Conservation (phyloP, 1,140 invertebrate genomes). For the Cydia pomonella region DNA sequence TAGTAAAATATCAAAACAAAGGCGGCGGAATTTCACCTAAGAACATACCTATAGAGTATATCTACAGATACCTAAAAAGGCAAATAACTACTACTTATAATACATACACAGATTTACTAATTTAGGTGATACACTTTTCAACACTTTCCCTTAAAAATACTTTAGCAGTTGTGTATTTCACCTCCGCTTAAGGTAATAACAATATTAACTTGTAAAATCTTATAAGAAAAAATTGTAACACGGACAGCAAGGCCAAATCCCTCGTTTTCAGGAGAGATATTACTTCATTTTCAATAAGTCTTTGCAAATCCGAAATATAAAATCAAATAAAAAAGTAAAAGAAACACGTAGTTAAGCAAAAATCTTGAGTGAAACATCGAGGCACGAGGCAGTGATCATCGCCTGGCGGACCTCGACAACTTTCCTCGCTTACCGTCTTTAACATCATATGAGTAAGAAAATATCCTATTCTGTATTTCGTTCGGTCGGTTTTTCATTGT, state of each 20-base stretch:
- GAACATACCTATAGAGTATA: not conserved
- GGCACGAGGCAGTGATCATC: not conserved
- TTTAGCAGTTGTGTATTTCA: too few species aligned
- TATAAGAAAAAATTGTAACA: not conserved
- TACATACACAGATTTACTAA: too few species aligned
- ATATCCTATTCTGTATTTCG: not conserved
- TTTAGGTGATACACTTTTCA: too few species aligned
- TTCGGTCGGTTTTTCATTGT: not conserved
- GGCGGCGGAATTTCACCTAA: not conserved
- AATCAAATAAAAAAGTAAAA: not conserved
- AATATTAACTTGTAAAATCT: too few species aligned
- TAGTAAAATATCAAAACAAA: not conserved
- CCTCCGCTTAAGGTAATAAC: too few species aligned
- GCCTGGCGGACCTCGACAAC: not conserved
- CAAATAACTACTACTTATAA: too few species aligned
- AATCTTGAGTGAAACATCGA: constrained; percentile 1
- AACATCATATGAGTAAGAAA: not conserved
- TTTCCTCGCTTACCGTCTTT: not conserved
- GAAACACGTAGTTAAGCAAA: constrained; percentile 1
- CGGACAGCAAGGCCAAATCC: not conserved
- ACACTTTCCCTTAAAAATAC: too few species aligned
- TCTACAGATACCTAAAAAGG: not conserved
- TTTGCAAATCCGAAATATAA: not conserved
- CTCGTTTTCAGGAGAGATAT: not conserved
- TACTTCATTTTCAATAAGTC: constrained; percentile 9